Conservation (phyloP, 2,888 invertebrate genomes). For the Drosophila barbarae region DNA sequence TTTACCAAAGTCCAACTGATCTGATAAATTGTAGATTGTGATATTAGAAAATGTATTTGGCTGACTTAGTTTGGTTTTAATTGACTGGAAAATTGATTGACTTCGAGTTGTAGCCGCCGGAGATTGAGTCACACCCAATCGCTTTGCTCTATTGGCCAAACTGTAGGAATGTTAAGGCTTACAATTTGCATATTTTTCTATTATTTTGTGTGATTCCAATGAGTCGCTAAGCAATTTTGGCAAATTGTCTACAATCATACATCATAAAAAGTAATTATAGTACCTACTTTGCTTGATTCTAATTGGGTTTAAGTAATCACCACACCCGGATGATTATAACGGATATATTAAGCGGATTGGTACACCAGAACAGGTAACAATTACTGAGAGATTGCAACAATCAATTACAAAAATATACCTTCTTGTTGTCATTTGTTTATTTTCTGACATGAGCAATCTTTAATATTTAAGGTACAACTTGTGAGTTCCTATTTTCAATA, state of each 20-base stretch:
- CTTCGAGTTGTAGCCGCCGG: constrained; percentile 26
- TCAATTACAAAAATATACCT: background rate
- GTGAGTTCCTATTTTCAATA: background rate
- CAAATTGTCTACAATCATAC: constrained; percentile 22
- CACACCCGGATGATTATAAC: constrained; percentile 6
- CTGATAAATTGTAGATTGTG: constrained; percentile 43
- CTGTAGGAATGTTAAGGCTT: constrained; percentile 30
- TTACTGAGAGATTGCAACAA: background rate
- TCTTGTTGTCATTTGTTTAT: background rate
- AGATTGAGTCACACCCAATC: constrained; percentile 39
- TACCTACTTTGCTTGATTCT: constrained; percentile 4
- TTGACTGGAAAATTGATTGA: constrained; percentile 56
- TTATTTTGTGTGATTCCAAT: constrained; percentile 15
- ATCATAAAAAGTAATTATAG: constrained; percentile 34
- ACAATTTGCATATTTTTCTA: constrained; percentile 47
- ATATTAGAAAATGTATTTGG: constrained; percentile 42
- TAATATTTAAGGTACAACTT: background rate
- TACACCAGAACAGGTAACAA: no score
- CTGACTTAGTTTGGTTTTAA: constrained; percentile 46
- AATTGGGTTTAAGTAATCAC: constrained; percentile 21
- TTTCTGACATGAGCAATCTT: background rate
- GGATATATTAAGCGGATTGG: constrained; percentile 9
- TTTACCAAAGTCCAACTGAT: constrained; percentile 16
- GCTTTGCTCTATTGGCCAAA: constrained; percentile 8
- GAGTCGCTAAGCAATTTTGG: constrained; percentile 19